Evolutionary conservation across 2,888 invertebrate genomes (phyloP).

Genomic region (Serripes groenlandicus): DNA sequence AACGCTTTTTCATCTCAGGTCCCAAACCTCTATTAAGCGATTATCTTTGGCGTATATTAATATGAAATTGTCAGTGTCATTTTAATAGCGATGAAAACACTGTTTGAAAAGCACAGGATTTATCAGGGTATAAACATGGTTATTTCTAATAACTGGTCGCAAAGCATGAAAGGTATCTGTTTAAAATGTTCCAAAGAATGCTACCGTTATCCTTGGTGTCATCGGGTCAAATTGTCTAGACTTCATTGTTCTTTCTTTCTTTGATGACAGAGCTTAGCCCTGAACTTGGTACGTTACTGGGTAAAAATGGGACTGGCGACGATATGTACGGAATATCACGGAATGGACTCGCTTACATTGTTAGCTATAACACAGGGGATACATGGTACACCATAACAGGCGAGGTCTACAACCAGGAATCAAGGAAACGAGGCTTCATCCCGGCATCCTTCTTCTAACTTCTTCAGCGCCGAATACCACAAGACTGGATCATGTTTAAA

Average conservation of each 20-base stretch:
- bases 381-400: conserved; percentile 5
- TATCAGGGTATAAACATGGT: neutral
- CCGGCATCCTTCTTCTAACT: neutral
- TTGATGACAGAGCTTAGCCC: conserved; percentile 6
- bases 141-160: neutral
- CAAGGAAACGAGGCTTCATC: neutral
- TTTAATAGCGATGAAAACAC: neutral
- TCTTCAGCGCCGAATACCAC: too few species aligned
- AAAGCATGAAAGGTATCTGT: neutral
- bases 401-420: neutral
- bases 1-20: too few species aligned
- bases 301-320: neutral
- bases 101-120: neutral
- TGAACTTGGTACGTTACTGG: conserved; percentile 11
- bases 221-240: neutral
- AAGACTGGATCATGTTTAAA: too few species aligned
- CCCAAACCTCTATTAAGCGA: too few species aligned
- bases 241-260: neutral
- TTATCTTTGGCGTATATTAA: too few species aligned
- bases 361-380: conserved; percentile 6
- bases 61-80: too few species aligned
- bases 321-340: conserved; percentile 25
- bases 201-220: neutral
- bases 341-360: conserved; percentile 27
- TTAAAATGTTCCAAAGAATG: neutral